These are phyloP conservation scores for Todiramphus chloris DNA, from an alignment of 2,113 vertebrate genomes.

Conservation along the genomic window DNA sequence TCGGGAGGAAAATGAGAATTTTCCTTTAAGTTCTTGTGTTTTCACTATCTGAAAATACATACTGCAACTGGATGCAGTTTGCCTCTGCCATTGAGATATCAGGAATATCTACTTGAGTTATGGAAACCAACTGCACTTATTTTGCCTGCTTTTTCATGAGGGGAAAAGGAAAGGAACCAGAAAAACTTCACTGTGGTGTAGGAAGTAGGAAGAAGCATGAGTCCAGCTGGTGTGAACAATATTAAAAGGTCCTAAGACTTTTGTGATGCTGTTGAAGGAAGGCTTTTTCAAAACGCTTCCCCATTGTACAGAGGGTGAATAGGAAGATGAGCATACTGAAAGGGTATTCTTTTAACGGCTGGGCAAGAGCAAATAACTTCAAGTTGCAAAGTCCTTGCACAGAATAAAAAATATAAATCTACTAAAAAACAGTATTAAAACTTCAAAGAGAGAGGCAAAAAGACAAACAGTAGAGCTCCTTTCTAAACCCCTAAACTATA, in stretches of 20 bases:
- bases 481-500: neutral
- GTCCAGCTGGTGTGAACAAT: neutral
- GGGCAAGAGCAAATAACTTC: neutral
- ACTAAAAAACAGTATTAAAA: neutral
- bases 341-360: neutral
- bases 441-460: neutral
- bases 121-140: neutral
- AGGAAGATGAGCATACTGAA: neutral
- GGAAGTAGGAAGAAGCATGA: neutral
- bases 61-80: neutral
- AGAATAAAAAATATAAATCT: neutral
- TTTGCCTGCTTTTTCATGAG: neutral
- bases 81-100: neutral
- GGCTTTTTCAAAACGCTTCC: neutral
- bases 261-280: neutral
- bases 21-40: neutral
- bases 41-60: neutral
- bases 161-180: neutral
- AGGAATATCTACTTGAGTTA: neutral
- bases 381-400: neutral
- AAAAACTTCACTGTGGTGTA: neutral
- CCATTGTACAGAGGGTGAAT: neutral
- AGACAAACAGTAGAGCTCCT: neutral
- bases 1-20: neutral
- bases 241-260: neutral